Evolutionary conservation across 2,113 vertebrate species (phyloP), one percentile per base, ranked within the genome.

Genomic region (Scytalopus superciliaris): DNA sequence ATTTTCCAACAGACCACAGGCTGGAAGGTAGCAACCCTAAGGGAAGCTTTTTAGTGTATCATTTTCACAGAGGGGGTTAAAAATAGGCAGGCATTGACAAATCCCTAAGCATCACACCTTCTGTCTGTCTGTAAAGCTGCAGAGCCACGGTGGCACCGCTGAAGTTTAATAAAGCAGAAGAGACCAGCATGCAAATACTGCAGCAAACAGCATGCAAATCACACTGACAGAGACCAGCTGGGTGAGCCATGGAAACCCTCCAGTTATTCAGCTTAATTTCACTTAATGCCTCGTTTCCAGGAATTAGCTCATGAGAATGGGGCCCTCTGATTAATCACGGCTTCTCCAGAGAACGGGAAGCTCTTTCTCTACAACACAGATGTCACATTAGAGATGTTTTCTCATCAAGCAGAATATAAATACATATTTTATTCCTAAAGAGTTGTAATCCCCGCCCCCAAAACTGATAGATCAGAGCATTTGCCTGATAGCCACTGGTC

Each of bases 251-350:
- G 59, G 74, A 84, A 94, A 83, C 31, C 66, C 69, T 93, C 72
- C 63, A 57, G 86, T 89, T 76, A 67, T 40, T 90, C 74, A n/a
- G 56, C 60, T 90, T 92, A 73, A 84, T 94, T 96, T 95, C 89
- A 86, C 56, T 92, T 93, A 84, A 96, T 76, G 87, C 52, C 47
- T 89, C 6, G n/a, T 82, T 96, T 93, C 75, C 75, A 73, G 68
- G 80, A 89, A 86, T 66, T 10, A 84, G 37, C 80, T 93, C 23
- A 12, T 6, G 30, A 91, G 55, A 87, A 69, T 7, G 27, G 40
- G 39, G n/a, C 37, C 66, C 18, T 16, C 37, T 45, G 76, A 79
- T 93, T 78, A 73, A 96, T 70, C 88, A 89, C 0, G 0, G 74
- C 47, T 75, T 49, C 86, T 70, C 56, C 50, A 55, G 59, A 60